Evolutionary conservation across 2,113 vertebrate species (phyloP), one percentile per base, ranked within the genome.

Genomic region (Dasyprocta punctata): DNA sequence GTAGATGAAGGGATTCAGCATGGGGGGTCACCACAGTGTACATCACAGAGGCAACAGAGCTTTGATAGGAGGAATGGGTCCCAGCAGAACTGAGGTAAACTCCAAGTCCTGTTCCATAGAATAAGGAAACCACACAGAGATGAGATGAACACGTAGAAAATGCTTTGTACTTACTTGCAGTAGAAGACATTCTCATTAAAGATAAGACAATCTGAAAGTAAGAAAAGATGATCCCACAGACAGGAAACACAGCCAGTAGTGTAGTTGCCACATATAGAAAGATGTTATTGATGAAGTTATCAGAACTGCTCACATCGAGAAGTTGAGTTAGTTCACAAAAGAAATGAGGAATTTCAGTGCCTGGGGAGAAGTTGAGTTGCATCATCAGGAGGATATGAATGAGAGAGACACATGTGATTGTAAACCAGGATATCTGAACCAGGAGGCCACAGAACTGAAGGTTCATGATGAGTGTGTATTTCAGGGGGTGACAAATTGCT

Each of bases 191-290:
- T n/a, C 33, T 67, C 65, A 92, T 10, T 20, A 96, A 33, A 7
- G 95, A 97, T 2, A 78, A 85, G 26, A 90, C 16, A 24, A 95
- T 97, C 12, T n/a, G 60, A 24, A 38, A 30, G 36, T 97, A 96
- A 33, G 91, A 97, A 33, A n/a, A 77, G 0, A 97, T 60, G 63
- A 96, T 95, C 0, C 88, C 93, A 1, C 28, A 10, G 11, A 93
- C 9, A 11, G 93, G 89, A 75, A 88, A 33, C 47, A 94, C n/a
- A 33, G 38, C 41, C 16, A 96, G 16, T 13, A 95, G 13, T 0
- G 5, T 54, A n/a, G n/a, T n/a, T n/a, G n/a, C n/a, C n/a, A n/a
- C n/a, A n/a, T n/a, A n/a, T n/a, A n/a, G n/a, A n/a, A n/a, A n/a
- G n/a, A 28, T 75, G 9, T 92, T 81, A 86, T 60, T 96, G 63